A percentile compares a stretch with the other conserved stretches of the same genome.
These are phyloP conservation scores for Gallinago stenura DNA, from an alignment of 2,797 vertebrate genomes.

Conservation along the genomic window DNA sequence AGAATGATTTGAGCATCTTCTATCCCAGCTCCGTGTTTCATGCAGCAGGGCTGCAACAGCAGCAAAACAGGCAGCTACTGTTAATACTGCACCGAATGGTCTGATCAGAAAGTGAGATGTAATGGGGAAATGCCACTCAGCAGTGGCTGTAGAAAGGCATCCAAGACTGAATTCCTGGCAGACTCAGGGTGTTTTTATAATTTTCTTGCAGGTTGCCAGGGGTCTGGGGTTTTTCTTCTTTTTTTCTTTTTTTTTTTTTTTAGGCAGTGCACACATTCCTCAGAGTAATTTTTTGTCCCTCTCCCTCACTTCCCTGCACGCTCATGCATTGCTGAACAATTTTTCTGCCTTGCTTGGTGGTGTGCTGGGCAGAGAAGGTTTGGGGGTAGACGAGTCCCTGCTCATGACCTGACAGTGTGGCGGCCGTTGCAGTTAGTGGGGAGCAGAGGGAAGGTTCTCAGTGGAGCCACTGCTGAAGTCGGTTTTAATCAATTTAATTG, in stretches of 20 bases:
- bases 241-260: neutral
- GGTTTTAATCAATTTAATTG: constrained; percentile 73
- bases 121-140: neutral
- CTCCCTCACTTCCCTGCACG: neutral
- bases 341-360: constrained; percentile 35
- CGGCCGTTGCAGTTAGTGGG: neutral
- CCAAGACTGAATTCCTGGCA: neutral
- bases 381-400: neutral
- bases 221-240: neutral
- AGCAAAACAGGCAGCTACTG: neutral
- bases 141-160: neutral
- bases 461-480: neutral
- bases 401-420: neutral
- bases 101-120: neutral
- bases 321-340: neutral
- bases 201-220: neutral
- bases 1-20: neutral
- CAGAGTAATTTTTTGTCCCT: neutral
- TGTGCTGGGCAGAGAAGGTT: neutral
- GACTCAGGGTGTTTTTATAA: neutral
- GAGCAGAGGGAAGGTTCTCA: constrained; percentile 7
- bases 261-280: neutral
- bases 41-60: neutral
- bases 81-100: neutral
- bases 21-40: neutral